A percentile compares a stretch with the other conserved stretches of the same genome.
Conservation (phyloP, 2,113 vertebrate genomes). For the Dasyurus viverrinus region DNA sequence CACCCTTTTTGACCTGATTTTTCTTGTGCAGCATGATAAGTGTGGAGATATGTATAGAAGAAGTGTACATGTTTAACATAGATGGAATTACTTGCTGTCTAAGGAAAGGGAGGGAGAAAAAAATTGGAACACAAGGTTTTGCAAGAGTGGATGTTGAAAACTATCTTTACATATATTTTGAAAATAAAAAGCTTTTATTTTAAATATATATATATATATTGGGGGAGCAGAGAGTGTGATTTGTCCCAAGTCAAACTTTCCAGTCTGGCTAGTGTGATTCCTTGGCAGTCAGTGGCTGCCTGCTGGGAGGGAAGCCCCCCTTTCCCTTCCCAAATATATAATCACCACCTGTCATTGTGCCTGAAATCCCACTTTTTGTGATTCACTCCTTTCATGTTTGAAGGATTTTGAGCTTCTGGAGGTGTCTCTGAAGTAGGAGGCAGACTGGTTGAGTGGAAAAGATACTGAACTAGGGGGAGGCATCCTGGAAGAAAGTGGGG, state of each 20-base stretch:
- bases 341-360: not conserved
- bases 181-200: no score
- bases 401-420: not conserved
- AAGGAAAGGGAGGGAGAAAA: no score
- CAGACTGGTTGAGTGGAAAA: not conserved
- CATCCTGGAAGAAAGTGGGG: not conserved
- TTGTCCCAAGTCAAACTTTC: not conserved
- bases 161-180: no score
- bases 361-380: not conserved
- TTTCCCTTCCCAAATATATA: not conserved
- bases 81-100: no score
- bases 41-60: no score
- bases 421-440: not conserved
- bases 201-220: not conserved
- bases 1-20: no score
- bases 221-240: not conserved
- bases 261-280: not conserved
- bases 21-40: no score
- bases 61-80: no score
- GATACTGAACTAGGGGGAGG: not conserved
- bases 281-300: not conserved
- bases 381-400: not conserved
- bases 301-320: not conserved
- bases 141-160: no score
- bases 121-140: no score